Evolutionary conservation across 2,888 invertebrate species (phyloP).

Genomic region (Orthosia incerta): DNA sequence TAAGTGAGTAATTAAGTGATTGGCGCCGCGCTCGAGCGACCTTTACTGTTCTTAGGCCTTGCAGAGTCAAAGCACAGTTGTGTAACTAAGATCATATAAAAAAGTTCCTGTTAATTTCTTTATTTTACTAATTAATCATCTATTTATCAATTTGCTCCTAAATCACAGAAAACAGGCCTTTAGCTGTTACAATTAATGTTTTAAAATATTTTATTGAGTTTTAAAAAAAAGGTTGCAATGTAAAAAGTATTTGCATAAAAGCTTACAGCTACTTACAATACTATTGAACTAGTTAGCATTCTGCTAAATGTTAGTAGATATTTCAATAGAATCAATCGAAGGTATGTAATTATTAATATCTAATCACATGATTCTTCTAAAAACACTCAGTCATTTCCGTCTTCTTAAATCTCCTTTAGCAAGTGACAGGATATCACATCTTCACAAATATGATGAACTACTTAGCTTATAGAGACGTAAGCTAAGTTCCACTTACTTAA

Average conservation of each 20-base stretch:
- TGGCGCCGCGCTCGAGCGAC: neutral
- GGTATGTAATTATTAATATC: neutral
- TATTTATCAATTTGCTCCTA: neutral
- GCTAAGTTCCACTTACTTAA: constrained; percentile 8
- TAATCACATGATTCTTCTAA: neutral
- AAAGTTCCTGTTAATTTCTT: neutral
- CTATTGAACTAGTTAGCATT: neutral
- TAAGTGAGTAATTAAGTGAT: neutral
- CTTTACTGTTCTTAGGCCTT: neutral
- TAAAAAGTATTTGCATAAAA: too few species aligned
- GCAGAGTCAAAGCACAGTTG: neutral
- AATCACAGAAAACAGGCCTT: neutral
- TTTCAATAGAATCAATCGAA: too few species aligned
- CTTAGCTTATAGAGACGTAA: constrained; percentile 19
- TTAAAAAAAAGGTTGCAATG: too few species aligned
- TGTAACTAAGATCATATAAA: neutral
- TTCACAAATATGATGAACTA: constrained; percentile 11
- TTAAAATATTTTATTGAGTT: neutral
- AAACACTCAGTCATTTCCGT: too few species aligned
- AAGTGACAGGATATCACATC: neutral
- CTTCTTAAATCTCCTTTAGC: neutral
- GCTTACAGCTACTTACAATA: neutral
- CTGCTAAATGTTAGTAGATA: too few species aligned
- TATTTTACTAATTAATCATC: constrained; percentile 1
- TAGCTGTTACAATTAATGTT: neutral